Evolutionary conservation across 2,113 vertebrate species (phyloP), one percentile per base, ranked within the genome.

Genomic region (Elephantulus edwardii): DNA sequence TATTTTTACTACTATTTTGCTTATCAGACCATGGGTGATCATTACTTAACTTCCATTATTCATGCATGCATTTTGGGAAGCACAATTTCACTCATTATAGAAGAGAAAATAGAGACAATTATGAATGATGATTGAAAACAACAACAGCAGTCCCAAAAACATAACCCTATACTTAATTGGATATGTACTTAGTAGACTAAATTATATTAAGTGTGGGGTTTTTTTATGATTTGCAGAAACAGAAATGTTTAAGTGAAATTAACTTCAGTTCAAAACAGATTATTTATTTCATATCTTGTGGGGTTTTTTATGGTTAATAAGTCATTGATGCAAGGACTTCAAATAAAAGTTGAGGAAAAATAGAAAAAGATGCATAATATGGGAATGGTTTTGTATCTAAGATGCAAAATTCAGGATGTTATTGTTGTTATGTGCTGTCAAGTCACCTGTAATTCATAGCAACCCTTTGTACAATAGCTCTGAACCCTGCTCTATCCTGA

Each of bases 301-400:
- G n/a, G n/a, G n/a, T 44, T 58, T 84, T 90, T 90, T 70, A 64
- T 56, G 38, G 26, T 75, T 87, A 72, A 46, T 46, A 68, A 52
- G 17, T 60, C 70, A 72, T 7, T 75, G 2, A 70, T 26, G 14
- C 1, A 87, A 78, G 60, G 5, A n/a, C n/a, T n/a, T n/a, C n/a
- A n/a, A n/a, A 5, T 64, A 16, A 86, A 56, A 83, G 46, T n/a
- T 38, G 50, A 28, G 76, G 16, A 74, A 30, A 92, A 77, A 52
- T n/a, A 71, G 2, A 71, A 24, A 76, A 54, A 79, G 7, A 46
- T 35, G n/a, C 8, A 46, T 42, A 77, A 66, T 54, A 52, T 68
- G 66, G 42, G 28, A 30, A 66, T 26, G 13, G 3, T 28, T 44
- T 75, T 50, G 48, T 50, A 50, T n/a, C n/a, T n/a, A n/a, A n/a